phyloP scores from a whole-genome alignment of 2,888 invertebrate genomes.

The Tuberolachnus salignus region DNA sequence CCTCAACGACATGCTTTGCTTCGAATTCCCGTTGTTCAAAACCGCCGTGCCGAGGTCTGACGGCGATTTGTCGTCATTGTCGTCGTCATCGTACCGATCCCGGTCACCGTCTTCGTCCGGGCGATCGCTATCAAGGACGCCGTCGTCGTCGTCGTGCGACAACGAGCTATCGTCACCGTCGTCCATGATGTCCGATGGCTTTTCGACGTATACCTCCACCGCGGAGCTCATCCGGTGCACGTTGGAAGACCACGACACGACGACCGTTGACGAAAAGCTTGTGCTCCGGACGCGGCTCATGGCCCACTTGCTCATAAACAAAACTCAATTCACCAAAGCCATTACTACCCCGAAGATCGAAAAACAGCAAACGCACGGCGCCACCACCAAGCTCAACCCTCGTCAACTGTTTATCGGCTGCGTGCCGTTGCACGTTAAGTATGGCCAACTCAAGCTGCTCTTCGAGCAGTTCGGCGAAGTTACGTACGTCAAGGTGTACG shows the following conservation, averaged over 20 bases:
- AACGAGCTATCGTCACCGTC: not conserved
- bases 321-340: not conserved
- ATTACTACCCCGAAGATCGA: too few species aligned
- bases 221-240: not conserved
- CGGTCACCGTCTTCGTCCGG: not conserved
- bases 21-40: not conserved
- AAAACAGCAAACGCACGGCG: not conserved
- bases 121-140: not conserved
- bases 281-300: slow-evolving; percentile 10
- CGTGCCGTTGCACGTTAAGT: slow-evolving; percentile 51
- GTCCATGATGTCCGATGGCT: not conserved
- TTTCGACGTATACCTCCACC: not conserved
- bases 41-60: not conserved
- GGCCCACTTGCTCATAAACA: not conserved
- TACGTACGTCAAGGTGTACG: slow-evolving; percentile 46
- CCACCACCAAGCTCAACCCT: slow-evolving; percentile 12
- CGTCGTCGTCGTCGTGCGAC: not conserved
- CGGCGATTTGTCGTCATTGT: not conserved
- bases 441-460: slow-evolving; percentile 36
- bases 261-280: not conserved
- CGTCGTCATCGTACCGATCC: not conserved
- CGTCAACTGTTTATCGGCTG: slow-evolving; percentile 50
- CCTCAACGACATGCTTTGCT: slow-evolving; percentile 23
- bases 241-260: not conserved
- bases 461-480: slow-evolving; percentile 47